Base-by-base conservation (phyloP, 2,888 invertebrate genomes). In the Acronicta leporina region DNA sequence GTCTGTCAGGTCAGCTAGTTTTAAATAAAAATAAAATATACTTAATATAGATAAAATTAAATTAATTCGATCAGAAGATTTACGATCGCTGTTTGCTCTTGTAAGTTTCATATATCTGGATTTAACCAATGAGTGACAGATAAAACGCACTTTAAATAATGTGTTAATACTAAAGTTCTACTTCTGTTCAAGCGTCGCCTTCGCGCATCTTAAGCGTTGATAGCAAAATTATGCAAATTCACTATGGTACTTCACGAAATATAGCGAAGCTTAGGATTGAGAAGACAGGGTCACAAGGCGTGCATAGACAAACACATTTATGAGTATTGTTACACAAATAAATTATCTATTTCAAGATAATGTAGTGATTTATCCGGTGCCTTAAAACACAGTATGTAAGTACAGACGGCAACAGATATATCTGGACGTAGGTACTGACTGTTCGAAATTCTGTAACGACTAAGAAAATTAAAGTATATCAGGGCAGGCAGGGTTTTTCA, bases 231-330 rank as follows among this genome's bases (percentile, higher is more conserved):
- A 47, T 14, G 40, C 41, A 63, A 56, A 30, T 47, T 52, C 49
- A 44, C 20, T 55, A 50, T 66, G 33, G 30, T 66, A 72, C 73
- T 59, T 76, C 74, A 79, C 73, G 62, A 62, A 69, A 53, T 54
- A 75, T 63, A 78, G 62, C 63, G 63, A 76, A 76, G 79, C 77
- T 67, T 61, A 52, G 63, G 52, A 60, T 38, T 20, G 6, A 27
- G 42, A 33, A 73, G 68, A 77, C 71, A 68, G 68, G 71, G 63
- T 60, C 68, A 77, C 75, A 77, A 45, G 60, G 68, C 64, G 77
- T 79, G 77, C 77, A 51, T 67, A 38, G 73, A 81, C 80, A 71
- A 51, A 77, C 71, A 85, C 73, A 82, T n/a, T 64, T 67, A 82
- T 80, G 70, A 73, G 45, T 77, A 77, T 72, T 77, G 77, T 71